Evolutionary conservation across 2,113 vertebrate genomes (phyloP), one percentile per base, ranked within the genome.

Genomic region (Stomatorhinus ivindoensis): DNA sequence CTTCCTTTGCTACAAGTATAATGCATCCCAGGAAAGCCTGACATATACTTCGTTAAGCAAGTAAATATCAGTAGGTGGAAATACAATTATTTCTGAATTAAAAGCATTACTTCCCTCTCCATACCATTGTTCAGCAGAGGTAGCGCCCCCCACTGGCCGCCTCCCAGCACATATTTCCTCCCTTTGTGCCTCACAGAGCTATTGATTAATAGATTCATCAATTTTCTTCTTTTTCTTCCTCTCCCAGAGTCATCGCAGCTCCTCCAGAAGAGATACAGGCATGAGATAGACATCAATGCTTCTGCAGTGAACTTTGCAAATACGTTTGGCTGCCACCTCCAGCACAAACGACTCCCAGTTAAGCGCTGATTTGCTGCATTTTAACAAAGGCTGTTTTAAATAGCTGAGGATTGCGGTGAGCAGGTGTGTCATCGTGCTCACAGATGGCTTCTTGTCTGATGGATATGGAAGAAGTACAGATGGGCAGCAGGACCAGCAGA

Each of bases 191-290:
- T 51, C 84, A 46, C 39, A 84, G 83, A 88, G 65, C 76, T 83
- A 91, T 90, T 88, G 50, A 92, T 90, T 88, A 46, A 91, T 89
- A 53, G 61, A 90, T 91, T 6, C 88, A 91, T 92, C 31, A 88
- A 53, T 92, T 91, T 89, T 80, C 51, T 47, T 73, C 91, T 92
- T 91, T 90, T 55, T 65, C 58, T 17, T 39, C 9, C 55, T n/a
- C 35, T 87, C 65, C 55, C 7, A 88, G 76, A 87, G 91, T 90
- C 86, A 24, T 89, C 46, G 88, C 48, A 50, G 87, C 65, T 39
- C 69, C 82, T 89, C 88, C 76, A 87, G 47, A 15, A 76, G 31
- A 27, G n/a, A 76, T 35, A 42, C 83, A 86, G 47, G 86, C 89
- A 80, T 58, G 42, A 92, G 91, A 91, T 89, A 91, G 13, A 50